These are phyloP conservation scores for Sminthurides bifidus DNA, from an alignment of 1,140 invertebrate genomes.

Conservation along the genomic window DNA sequence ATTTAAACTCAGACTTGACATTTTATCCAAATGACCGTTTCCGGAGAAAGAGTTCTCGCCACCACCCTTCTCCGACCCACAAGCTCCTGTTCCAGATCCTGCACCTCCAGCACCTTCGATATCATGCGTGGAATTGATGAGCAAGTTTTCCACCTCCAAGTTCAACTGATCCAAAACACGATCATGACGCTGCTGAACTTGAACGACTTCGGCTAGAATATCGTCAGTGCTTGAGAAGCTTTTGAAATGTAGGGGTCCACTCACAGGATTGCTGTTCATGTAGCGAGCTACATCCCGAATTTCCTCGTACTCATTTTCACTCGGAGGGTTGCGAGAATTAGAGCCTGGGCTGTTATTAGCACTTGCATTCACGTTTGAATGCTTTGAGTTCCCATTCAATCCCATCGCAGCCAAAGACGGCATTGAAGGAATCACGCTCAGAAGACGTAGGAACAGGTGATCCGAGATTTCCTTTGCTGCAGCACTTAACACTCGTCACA, in stretches of 20 bases:
- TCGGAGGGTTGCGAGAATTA: no score
- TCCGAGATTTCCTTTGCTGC: no score
- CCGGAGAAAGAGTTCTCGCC: no score
- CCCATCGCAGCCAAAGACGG: no score
- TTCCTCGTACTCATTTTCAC: slow-evolving; percentile 32
- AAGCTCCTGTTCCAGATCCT: background rate
- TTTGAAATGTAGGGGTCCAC: slow-evolving; percentile 26
- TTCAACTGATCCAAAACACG: slow-evolving; percentile 31
- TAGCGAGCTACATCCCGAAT: slow-evolving; percentile 30
- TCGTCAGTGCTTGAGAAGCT: slow-evolving; percentile 31
- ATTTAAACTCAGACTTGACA: slow-evolving; percentile 7
- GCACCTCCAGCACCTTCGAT: background rate
- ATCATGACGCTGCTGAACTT: slow-evolving; percentile 28
- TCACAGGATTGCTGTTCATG: slow-evolving; percentile 15
- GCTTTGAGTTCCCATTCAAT: slow-evolving; percentile 9
- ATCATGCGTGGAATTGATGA: slow-evolving; percentile 18
- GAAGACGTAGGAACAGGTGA: no score
- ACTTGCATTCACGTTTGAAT: slow-evolving; percentile 8
- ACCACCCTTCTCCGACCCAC: background rate
- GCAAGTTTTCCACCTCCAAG: slow-evolving; percentile 31
- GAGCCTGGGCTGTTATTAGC: background rate
- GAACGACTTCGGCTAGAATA: slow-evolving; percentile 30
- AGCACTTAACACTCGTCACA: slow-evolving; percentile 4
- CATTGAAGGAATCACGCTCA: no score
- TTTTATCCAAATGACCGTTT: slow-evolving; percentile 8